Evolutionary conservation across 2,113 vertebrate species (phyloP).

Genomic region (Chlorodrepanis virens): DNA sequence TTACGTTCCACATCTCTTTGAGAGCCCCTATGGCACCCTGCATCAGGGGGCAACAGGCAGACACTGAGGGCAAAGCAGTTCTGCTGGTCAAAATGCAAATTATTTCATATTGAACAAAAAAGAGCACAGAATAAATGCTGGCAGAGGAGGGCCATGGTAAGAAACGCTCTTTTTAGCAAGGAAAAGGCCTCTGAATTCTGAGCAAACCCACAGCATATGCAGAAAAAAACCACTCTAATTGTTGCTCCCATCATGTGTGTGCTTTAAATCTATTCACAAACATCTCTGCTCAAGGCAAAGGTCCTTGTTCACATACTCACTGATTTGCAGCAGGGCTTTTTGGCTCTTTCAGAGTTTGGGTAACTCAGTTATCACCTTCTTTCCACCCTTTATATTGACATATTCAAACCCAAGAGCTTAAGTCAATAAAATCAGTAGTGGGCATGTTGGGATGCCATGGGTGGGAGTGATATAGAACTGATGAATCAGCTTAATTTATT

Average conservation of each 20-base stretch:
- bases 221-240: neutral
- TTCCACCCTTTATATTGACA: neutral
- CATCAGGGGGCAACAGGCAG: conserved; percentile 68
- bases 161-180: neutral
- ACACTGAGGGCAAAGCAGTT: conserved; percentile 12
- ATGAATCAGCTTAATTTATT: neutral
- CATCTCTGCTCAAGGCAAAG: neutral
- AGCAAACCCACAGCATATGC: neutral
- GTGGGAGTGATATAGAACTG: neutral
- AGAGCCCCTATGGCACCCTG: conserved; percentile 75
- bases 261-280: neutral
- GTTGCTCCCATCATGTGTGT: neutral
- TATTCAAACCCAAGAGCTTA: neutral
- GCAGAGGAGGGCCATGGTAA: neutral
- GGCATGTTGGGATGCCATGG: neutral
- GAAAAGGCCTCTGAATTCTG: neutral
- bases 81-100: conserved; percentile 46
- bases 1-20: conserved; percentile 71
- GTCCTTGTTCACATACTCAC: neutral
- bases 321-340: neutral
- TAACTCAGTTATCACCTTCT: neutral
- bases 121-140: neutral
- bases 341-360: neutral
- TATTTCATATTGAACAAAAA: conserved; percentile 25
- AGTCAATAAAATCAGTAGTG: neutral